Evolutionary conservation across 2,113 vertebrate genomes (phyloP).

Genomic region (Hippolais icterina): DNA sequence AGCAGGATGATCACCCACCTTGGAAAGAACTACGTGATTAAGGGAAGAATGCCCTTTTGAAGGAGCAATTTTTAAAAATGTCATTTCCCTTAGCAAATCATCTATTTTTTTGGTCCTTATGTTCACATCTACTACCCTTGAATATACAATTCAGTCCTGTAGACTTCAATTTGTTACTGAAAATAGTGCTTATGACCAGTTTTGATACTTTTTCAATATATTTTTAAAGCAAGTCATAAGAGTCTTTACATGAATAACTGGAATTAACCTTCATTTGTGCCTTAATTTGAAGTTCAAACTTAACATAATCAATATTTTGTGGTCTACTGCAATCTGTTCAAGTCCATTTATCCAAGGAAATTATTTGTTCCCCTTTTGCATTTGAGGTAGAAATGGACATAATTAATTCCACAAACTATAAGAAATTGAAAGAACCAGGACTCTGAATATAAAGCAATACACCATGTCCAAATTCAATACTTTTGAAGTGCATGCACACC

Average conservation of each 20-base stretch:
- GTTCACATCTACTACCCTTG: background rate
- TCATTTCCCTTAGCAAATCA: background rate
- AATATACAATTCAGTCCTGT: background rate
- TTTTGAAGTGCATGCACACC: background rate
- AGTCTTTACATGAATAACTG: background rate
- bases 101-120: background rate
- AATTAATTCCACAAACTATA: slow-evolving; percentile 1
- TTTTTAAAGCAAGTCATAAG: slow-evolving; percentile 15
- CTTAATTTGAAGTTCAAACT: slow-evolving; percentile 63
- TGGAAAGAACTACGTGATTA: background rate
- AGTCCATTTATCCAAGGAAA: slow-evolving; percentile 37
- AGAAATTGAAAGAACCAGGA: background rate
- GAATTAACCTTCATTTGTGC: slow-evolving; percentile 63
- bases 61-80: background rate
- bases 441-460: background rate
- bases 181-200: slow-evolving; percentile 1
- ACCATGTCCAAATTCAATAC: background rate
- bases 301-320: slow-evolving; percentile 62
- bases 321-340: slow-evolving; percentile 35
- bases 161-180: slow-evolving; percentile 8
- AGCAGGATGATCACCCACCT: background rate
- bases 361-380: slow-evolving; percentile 10
- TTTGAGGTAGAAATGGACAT: slow-evolving; percentile 1
- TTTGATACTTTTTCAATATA: slow-evolving; percentile 5
- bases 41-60: background rate